These are phyloP conservation scores for Macroramphosus scolopax DNA, from an alignment of 2,797 vertebrate species.

Conservation along the genomic window DNA sequence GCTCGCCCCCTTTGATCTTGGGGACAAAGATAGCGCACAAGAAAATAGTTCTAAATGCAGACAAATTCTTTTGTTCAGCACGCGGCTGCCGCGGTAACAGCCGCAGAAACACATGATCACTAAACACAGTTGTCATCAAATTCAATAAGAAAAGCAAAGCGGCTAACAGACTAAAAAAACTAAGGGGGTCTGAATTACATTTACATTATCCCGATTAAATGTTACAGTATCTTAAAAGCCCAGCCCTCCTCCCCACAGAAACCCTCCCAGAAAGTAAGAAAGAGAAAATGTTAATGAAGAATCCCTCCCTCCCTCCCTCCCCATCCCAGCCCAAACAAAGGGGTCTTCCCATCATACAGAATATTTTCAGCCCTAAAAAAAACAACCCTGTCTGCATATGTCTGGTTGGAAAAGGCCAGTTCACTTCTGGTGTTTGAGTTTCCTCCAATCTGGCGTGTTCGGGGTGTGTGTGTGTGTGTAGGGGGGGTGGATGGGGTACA, in stretches of 20 bases:
- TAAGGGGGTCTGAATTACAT: conserved; percentile 70
- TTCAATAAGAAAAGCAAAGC: conserved; percentile 58
- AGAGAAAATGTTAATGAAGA: conserved; percentile 50
- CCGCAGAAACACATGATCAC: conserved; percentile 56
- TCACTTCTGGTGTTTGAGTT: conserved; percentile 49
- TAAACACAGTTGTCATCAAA: conserved; percentile 59
- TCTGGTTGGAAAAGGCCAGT: conserved; percentile 54
- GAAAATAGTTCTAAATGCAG: conserved; percentile 34
- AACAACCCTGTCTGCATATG: no score
- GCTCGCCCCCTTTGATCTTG: conserved; percentile 38
- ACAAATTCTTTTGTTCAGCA: conserved; percentile 8
- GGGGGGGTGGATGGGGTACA: conserved; percentile 26
- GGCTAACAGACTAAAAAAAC: conserved; percentile 72
- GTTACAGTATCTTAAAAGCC: conserved; percentile 39
- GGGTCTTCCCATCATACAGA: no score
- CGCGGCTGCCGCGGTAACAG: conserved; percentile 26
- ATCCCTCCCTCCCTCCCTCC: conserved; percentile 12
- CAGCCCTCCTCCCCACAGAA: conserved; percentile 29
- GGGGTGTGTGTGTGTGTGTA: no score
- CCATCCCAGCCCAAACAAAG: no score
- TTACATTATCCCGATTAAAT: conserved; percentile 73
- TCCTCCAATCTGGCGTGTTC: conserved; percentile 48
- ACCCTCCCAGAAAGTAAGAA: conserved; percentile 52
- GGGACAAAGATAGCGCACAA: conserved; percentile 40
- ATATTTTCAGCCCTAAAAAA: no score